Conservation (phyloP, 2,113 vertebrate genomes). For the Gnathonemus longibarbis region DNA sequence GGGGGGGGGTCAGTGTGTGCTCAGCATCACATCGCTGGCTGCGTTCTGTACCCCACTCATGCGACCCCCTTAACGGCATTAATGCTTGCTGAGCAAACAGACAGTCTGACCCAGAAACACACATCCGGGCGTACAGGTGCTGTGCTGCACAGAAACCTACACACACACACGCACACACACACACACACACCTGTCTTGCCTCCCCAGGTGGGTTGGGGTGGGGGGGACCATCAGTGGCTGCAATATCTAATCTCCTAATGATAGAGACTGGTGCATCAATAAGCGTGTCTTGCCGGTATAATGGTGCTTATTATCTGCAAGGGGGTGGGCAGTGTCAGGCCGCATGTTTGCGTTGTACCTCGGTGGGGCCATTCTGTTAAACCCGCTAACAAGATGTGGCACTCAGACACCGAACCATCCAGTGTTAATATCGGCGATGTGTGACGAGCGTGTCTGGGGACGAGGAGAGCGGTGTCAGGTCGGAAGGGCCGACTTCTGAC, state of each 20-base stretch:
- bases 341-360: neutral
- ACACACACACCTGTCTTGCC: neutral
- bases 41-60: neutral
- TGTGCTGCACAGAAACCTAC: neutral
- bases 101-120: neutral
- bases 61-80: neutral
- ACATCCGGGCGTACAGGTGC: neutral
- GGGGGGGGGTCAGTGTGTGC: neutral
- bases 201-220: neutral
- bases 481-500: neutral
- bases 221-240: neutral
- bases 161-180: neutral
- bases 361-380: neutral
- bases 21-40: neutral
- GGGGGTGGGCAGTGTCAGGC: neutral
- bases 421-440: neutral
- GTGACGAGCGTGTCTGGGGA: neutral
- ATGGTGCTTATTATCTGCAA: neutral
- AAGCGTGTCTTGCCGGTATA: neutral
- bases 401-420: no score
- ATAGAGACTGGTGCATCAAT: neutral
- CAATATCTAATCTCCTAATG: neutral
- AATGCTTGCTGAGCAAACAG: neutral
- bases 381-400: neutral
- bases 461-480: neutral